These are phyloP conservation scores for Penaeus chinensis DNA, from an alignment of 1,140 invertebrate species.

Conservation along the genomic window DNA sequence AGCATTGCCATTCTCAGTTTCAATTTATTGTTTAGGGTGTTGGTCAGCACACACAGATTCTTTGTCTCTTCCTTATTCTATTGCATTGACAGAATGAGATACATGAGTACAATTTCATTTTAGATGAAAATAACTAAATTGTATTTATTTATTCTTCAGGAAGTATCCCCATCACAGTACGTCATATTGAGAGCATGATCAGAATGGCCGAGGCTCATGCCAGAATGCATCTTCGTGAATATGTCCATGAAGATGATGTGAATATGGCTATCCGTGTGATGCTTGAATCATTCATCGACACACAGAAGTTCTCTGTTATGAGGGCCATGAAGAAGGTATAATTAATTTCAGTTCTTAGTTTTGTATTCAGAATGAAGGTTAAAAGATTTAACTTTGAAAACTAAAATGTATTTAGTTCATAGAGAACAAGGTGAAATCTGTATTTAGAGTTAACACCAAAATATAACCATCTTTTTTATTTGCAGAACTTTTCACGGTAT, in stretches of 20 bases:
- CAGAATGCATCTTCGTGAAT: constrained; percentile 92
- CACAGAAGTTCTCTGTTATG: constrained; percentile 98
- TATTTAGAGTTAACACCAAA: neutral
- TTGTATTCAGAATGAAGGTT: neutral
- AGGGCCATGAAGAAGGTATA: constrained; percentile 90
- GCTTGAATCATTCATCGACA: constrained; percentile 97
- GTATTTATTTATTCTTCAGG: constrained; percentile 71
- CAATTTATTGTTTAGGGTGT: too few species aligned
- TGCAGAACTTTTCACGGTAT: constrained; percentile 92
- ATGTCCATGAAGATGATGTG: constrained; percentile 95
- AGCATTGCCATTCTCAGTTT: too few species aligned
- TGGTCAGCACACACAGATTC: too few species aligned
- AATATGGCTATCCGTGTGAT: constrained; percentile 97
- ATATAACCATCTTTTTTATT: constrained; percentile 52
- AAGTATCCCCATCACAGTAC: constrained; percentile 96
- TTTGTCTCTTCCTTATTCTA: too few species aligned
- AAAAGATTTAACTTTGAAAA: neutral
- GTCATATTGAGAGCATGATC: constrained; percentile 99
- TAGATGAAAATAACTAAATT: neutral
- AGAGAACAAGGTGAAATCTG: too few species aligned
- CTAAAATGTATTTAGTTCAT: too few species aligned
- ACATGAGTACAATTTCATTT: too few species aligned
- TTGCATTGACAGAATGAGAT: too few species aligned
- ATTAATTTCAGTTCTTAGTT: constrained; percentile 52
- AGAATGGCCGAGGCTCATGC: constrained; percentile 97